These are phyloP conservation scores for Panthera uncia DNA, from an alignment of 2,113 vertebrate genomes.

Conservation along the genomic window DNA sequence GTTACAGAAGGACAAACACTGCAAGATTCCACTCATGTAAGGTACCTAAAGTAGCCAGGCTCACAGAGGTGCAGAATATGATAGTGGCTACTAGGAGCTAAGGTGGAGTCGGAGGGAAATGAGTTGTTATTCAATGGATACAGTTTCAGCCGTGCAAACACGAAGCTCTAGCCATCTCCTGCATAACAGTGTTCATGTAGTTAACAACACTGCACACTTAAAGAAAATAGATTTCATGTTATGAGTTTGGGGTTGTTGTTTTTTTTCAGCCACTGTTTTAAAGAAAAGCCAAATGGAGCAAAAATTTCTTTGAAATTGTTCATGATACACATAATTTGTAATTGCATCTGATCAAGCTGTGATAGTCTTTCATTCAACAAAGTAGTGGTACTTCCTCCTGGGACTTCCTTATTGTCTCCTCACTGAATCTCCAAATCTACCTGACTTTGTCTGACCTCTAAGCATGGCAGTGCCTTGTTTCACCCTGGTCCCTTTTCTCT, in stretches of 20 bases:
- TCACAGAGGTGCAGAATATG: not conserved
- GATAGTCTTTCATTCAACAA: not conserved
- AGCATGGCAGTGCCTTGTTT: no score
- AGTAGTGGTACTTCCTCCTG: not conserved
- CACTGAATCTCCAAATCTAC: not conserved
- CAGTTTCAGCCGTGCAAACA: no score
- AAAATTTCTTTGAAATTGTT: not conserved
- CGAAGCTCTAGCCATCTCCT: not conserved
- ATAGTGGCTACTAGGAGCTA: not conserved
- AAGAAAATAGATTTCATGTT: not conserved
- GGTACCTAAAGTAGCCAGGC: no score
- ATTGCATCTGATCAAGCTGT: not conserved
- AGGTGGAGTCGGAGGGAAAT: not conserved
- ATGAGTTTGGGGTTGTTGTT: not conserved
- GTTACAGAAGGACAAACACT: not conserved
- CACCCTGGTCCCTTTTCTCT: not conserved
- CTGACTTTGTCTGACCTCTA: not conserved
- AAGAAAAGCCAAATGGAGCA: not conserved
- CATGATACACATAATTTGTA: not conserved
- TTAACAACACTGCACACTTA: not conserved
- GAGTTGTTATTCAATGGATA: no score
- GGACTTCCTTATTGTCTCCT: not conserved
- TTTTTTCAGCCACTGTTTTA: not conserved
- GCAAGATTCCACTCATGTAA: accelerated
- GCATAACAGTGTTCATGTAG: no score